These are phyloP conservation scores for Sander lucioperca DNA, from an alignment of 2,113 vertebrate species.

Conservation along the genomic window DNA sequence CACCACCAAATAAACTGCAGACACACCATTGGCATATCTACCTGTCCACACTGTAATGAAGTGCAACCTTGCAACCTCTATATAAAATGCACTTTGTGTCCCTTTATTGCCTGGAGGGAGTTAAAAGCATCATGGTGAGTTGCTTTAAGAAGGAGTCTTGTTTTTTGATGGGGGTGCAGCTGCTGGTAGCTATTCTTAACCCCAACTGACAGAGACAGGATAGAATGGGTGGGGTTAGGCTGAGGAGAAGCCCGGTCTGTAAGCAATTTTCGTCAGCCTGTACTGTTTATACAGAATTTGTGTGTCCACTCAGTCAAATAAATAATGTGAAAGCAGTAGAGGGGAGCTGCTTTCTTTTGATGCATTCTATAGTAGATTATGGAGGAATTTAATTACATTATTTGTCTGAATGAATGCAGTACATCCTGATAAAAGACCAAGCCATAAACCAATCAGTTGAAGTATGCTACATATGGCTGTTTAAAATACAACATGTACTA, in stretches of 20 bases:
- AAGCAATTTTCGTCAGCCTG: conserved; percentile 72
- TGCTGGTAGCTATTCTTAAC: conserved; percentile 64
- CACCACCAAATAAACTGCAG: conserved; percentile 69
- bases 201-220: conserved; percentile 57
- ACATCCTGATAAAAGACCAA: conserved; percentile 32
- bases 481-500: conserved; percentile 36
- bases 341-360: conserved; percentile 27
- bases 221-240: conserved; percentile 43
- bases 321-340: conserved; percentile 53
- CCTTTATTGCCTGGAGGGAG: conserved; percentile 74
- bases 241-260: conserved; percentile 55
- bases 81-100: conserved; percentile 72
- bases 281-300: conserved; percentile 50
- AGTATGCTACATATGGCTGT: conserved; percentile 38
- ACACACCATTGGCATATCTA: conserved; percentile 62
- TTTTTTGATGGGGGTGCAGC: conserved; percentile 59
- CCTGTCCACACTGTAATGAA: conserved; percentile 76
- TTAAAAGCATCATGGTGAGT: conserved; percentile 68
- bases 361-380: conserved; percentile 29
- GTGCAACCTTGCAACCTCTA: conserved; percentile 73
- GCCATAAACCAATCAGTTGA: conserved; percentile 39
- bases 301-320: conserved; percentile 67
- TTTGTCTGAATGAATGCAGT: conserved; percentile 40
- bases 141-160: conserved; percentile 57
- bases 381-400: conserved; percentile 41